These are phyloP conservation scores for Ichneumon xanthorius DNA, from an alignment of 2,888 invertebrate genomes.

Conservation along the genomic window DNA sequence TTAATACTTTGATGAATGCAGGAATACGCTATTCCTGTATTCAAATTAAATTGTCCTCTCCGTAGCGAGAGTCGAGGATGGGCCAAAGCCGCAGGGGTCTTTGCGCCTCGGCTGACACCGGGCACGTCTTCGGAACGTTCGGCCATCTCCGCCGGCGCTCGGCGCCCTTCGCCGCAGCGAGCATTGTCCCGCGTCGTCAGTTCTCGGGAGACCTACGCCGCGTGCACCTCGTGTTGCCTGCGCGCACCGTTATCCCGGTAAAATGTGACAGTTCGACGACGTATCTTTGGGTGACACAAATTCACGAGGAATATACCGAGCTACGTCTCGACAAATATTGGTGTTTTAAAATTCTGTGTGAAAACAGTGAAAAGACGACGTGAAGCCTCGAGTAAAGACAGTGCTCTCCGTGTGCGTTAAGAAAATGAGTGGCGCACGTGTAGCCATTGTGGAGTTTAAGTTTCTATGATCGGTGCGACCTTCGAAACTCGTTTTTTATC, in stretches of 20 bases:
- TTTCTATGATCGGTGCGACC: constrained; percentile 7
- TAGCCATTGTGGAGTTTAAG: not conserved
- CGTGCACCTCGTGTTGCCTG: constrained; percentile 67
- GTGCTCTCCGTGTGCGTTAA: not conserved
- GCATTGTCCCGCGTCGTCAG: constrained; percentile 80
- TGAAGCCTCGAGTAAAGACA: not conserved
- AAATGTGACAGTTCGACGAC: constrained; percentile 67
- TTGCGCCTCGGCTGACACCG: constrained; percentile 62
- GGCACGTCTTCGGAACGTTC: constrained; percentile 33
- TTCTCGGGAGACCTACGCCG: constrained; percentile 82
- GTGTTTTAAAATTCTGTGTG: not conserved
- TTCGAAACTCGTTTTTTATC: not conserved
- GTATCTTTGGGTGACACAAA: constrained; percentile 8
- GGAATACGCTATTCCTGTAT: constrained; percentile 63
- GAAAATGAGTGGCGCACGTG: constrained; percentile 2
- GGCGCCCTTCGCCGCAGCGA: constrained; percentile 73
- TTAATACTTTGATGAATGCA: constrained; percentile 64
- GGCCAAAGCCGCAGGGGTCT: constrained; percentile 46
- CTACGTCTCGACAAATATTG: not conserved
- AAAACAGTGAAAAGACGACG: constrained; percentile 39
- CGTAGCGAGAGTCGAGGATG: constrained; percentile 27
- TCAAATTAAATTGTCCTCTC: constrained; percentile 60
- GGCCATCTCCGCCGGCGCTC: constrained; percentile 77
- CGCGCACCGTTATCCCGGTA: constrained; percentile 62
- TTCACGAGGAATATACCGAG: not conserved